Evolutionary conservation across 2,113 vertebrate species (phyloP), one percentile per base, ranked within the genome.

Genomic region (Amazona guildingii): DNA sequence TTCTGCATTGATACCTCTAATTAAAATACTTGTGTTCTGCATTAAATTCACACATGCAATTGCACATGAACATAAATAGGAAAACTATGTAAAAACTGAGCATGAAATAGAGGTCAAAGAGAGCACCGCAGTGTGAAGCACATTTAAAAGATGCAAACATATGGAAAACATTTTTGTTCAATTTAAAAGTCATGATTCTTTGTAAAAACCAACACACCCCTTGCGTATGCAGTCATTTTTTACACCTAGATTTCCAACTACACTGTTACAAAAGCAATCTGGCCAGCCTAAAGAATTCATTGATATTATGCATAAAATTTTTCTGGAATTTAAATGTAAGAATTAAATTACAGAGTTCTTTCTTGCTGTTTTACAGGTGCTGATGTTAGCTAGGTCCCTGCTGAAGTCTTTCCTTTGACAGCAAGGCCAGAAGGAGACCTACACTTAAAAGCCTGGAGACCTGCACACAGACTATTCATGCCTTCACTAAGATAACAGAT

Each of bases 371-470:
- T 82, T 37, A 46, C 3, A 35, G 12, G 4, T 35, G 51, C 24
- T 67, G 35, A 63, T 6, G 3, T 10, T 13, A 69, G 4, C 33
- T 37, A 29, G 3, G n/a, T 39, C 31, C 7, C 8, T 35, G 2
- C 6, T 75, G 27, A 90, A 64, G 49, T 73, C 11, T 4, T 55
- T 52, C 6, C 13, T 76, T 48, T 0, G 3, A 57, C 13, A 66
- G 7, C 20, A 59, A 59, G 33, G 20, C 23, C 24, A 29, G 17
- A 35, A 57, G 0, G 2, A 2, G 23, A 69, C 9, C 3, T 7
- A 35, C 13, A 35, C 24, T 39, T 48, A 17, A 94, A 87, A 70
- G 29, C 20, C 7, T 44, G 73, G 16, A 44, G 3, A 68, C 6
- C 3, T 2, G 0, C 20, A 59, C 4, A 72, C 4, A 72, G 12